phyloP scores from a whole-genome alignment of 1,140 invertebrate genomes.

The Caenorhabditis briggsae region DNA sequence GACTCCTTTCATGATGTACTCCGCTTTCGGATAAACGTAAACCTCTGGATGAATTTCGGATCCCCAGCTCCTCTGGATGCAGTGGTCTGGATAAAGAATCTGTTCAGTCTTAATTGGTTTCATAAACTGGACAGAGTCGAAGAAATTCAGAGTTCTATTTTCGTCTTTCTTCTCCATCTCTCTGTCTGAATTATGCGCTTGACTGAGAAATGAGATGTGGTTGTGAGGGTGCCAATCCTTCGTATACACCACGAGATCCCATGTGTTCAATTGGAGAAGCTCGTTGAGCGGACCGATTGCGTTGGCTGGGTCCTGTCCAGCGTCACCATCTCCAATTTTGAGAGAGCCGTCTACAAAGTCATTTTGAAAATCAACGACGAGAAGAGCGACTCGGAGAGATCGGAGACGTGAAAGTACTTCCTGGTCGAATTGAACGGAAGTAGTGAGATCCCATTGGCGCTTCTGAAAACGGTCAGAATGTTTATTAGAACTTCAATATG shows the following conservation, averaged over 20 bases:
- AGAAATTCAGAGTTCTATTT: constrained; percentile 84
- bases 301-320: constrained; percentile 70
- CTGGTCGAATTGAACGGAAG: constrained; percentile 6
- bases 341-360: constrained; percentile 96
- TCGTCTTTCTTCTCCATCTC: constrained; percentile 84
- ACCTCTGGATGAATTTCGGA: constrained; percentile 92
- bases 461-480: background rate
- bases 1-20: constrained; percentile 92
- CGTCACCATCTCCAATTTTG: constrained; percentile 83
- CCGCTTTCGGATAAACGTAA: constrained; percentile 84
- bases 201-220: constrained; percentile 88
- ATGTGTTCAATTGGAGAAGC: constrained; percentile 86
- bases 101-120: constrained; percentile 80
- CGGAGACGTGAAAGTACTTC: constrained; percentile 11
- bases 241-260: constrained; percentile 94
- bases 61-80: constrained; percentile 93
- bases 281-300: constrained; percentile 88
- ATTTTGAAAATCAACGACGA: constrained; percentile 97
- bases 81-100: constrained; percentile 92
- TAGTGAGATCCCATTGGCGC: constrained; percentile 4
- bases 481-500: background rate
- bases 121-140: constrained; percentile 91
- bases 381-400: constrained; percentile 82
- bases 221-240: constrained; percentile 94
- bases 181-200: constrained; percentile 82